Evolutionary conservation across 2,797 vertebrate species (phyloP).

Genomic region (Strix occidentalis): DNA sequence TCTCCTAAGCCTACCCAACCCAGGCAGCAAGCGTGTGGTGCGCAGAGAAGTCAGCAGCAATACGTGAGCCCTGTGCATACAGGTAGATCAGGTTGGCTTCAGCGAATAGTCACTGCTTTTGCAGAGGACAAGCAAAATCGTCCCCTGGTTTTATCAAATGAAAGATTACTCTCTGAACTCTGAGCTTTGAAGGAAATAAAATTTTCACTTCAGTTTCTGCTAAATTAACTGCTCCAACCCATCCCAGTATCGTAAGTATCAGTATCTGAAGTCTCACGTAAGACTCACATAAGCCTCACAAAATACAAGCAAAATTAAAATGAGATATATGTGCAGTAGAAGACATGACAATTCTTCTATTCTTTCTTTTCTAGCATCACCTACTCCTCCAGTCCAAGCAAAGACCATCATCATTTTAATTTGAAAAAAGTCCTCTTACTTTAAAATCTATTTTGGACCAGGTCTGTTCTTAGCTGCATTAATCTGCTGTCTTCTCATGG

Average conservation of each 20-base stretch:
- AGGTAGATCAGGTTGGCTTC: not conserved
- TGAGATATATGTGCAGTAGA: not conserved
- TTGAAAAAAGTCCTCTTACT: not conserved
- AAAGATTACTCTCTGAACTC: not conserved
- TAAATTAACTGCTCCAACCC: not conserved
- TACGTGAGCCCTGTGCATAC: rapidly evolving
- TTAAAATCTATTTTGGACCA: not conserved
- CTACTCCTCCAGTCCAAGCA: not conserved
- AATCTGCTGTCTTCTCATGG: not conserved
- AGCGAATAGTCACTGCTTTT: not conserved
- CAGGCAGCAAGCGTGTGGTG: not conserved
- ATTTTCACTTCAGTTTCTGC: not conserved
- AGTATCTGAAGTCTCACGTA: not conserved
- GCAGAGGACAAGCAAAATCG: not conserved
- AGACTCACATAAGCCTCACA: not conserved
- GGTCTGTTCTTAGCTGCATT: not conserved
- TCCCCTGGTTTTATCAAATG: not conserved
- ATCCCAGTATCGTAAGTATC: not conserved
- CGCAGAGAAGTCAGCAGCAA: not conserved
- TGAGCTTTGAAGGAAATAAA: not conserved
- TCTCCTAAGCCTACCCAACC: not conserved
- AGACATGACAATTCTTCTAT: not conserved
- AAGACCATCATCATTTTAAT: not conserved
- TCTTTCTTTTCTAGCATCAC: not conserved
- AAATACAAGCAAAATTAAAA: not conserved